Percentiles rank a stretch among this genome's conserved stretches.
These are phyloP conservation scores for Zophobas atratus DNA, from an alignment of 1,140 invertebrate species.

Conservation along the genomic window DNA sequence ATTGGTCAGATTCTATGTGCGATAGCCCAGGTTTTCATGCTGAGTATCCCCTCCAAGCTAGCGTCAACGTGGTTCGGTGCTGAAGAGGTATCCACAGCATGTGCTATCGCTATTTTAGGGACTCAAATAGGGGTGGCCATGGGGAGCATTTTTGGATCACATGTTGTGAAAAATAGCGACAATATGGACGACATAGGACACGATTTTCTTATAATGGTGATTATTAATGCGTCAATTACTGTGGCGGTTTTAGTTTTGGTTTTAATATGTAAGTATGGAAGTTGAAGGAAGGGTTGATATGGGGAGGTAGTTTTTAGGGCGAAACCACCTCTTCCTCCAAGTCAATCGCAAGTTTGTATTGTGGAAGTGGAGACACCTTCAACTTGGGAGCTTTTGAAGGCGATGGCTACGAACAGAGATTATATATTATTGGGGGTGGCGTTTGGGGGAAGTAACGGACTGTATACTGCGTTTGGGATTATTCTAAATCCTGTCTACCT, in stretches of 20 bases:
- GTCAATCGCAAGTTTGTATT: conserved; percentile 62
- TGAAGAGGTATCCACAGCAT: conserved; percentile 81
- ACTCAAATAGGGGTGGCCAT: conserved; percentile 76
- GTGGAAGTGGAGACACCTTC: conserved; percentile 32
- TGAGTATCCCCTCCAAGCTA: conserved; percentile 81
- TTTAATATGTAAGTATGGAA: conserved; percentile 73
- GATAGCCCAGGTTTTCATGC: conserved; percentile 78
- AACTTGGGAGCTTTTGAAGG: conserved; percentile 46
- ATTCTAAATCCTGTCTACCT: conserved; percentile 58
- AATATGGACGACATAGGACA: conserved; percentile 64
- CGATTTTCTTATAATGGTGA: conserved; percentile 66
- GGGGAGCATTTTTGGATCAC: conserved; percentile 67
- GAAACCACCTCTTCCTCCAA: conserved; percentile 73
- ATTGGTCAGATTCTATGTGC: conserved; percentile 81
- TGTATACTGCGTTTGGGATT: conserved; percentile 60
- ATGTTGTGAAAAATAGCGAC: conserved; percentile 67
- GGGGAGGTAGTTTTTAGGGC: conserved; percentile 72
- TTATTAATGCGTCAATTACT: conserved; percentile 71
- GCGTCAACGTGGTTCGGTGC: conserved; percentile 75
- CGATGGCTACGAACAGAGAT: conserved; percentile 55
- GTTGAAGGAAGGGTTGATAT: conserved; percentile 17
- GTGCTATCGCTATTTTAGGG: conserved; percentile 84
- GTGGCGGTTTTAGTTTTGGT: conserved; percentile 70
- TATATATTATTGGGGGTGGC: conserved; percentile 55
- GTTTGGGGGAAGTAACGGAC: conserved; percentile 57